Base-by-base conservation (phyloP, 2,113 vertebrate species). In the Pyrgilauda ruficollis region DNA sequence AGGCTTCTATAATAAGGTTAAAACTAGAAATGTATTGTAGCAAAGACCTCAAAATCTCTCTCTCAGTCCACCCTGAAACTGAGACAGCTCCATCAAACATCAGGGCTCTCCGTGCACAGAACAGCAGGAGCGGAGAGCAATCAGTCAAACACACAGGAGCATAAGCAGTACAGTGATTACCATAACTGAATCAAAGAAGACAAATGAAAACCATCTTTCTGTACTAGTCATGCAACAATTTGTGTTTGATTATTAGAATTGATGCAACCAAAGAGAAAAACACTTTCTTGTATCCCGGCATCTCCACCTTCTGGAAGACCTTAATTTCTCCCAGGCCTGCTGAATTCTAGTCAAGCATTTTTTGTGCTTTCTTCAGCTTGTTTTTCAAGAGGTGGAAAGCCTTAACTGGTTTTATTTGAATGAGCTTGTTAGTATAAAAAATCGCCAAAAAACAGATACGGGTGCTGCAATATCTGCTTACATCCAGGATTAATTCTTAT, bases 161-260 rank as follows among this genome's bases (percentile, higher is more conserved):
- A 82, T 64, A 87, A 87, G 58, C 87, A 79, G 24, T 27, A 37
- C 78, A 30, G 41, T 87, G 77, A 92, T 95, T 95, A 90, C 52
- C 63, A 70, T 75, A 95, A 85, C 55, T 50, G 85, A 90, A 93
- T 84, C 74, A 73, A 85, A 73, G 78, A 93, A 73, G 50, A 94
- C 23, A 93, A 91, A 96, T 89, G 84, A 85, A 96, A 96, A 80
- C 43, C 46, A 63, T 91, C 70, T 88, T 90, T 94, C 79, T 80
- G n/a, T 79, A 68, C 58, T 78, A 93, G 81, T 69, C 11, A 0
- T 61, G 84, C 58, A 94, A 95, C 37, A 85, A 49, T 91, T 91
- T 89, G 37, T 91, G 74, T 76, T 90, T 90, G 53, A 47, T 87
- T 88, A 84, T 88, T 83, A 88, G 33, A 95, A 87, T 2, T 58